These are phyloP conservation scores for Vanessa cardui DNA, from an alignment of 2,888 invertebrate genomes.

Conservation along the genomic window DNA sequence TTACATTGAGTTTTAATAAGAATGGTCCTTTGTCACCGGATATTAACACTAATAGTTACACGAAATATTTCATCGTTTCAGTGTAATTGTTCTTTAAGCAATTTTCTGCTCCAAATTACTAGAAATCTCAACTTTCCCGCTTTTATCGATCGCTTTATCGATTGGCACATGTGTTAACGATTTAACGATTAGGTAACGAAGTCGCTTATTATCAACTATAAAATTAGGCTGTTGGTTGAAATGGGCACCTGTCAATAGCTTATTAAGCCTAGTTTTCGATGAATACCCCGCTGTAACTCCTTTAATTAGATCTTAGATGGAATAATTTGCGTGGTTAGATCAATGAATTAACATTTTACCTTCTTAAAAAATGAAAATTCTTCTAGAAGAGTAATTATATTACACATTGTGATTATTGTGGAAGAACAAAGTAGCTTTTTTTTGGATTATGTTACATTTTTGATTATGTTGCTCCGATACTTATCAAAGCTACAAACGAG, in stretches of 20 bases:
- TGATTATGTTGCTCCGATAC: too few species aligned
- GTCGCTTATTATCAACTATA: constrained; percentile 29
- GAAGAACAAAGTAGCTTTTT: too few species aligned
- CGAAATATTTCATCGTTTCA: too few species aligned
- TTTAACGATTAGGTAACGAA: constrained; percentile 29
- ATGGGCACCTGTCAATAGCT: constrained; percentile 26
- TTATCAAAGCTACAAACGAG: too few species aligned
- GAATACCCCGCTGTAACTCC: not conserved
- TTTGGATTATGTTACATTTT: too few species aligned
- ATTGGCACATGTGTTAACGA: constrained; percentile 32
- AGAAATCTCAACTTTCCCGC: constrained; percentile 11
- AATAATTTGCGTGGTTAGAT: not conserved
- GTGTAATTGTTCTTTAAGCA: constrained; percentile 6
- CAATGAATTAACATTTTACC: too few species aligned
- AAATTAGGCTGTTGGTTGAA: not conserved
- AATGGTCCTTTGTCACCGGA: too few species aligned
- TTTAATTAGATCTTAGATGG: not conserved
- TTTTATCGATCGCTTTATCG: constrained; percentile 22
- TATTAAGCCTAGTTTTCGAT: constrained; percentile 25
- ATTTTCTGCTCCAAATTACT: constrained; percentile 20
- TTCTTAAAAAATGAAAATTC: too few species aligned
- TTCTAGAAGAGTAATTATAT: too few species aligned
- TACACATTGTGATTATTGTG: too few species aligned
- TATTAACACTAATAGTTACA: too few species aligned
- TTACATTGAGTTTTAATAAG: too few species aligned